Conservation (phyloP, 2,888 invertebrate genomes). For the Leptopilina syphax region DNA sequence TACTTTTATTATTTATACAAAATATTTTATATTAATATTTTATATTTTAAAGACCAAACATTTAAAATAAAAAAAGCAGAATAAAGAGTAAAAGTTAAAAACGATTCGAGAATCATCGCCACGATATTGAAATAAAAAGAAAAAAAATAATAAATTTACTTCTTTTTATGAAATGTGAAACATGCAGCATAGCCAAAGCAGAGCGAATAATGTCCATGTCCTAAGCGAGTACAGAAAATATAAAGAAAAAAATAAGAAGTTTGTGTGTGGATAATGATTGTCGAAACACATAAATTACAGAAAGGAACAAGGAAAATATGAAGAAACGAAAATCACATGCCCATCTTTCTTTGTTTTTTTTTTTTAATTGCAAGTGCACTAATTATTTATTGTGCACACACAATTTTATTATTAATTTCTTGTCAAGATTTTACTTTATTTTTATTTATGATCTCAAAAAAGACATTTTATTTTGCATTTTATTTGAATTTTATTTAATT, state of each 20-base stretch:
- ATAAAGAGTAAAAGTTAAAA: not conserved
- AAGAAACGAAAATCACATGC: conserved; percentile 48
- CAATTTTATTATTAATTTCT: conserved; percentile 27
- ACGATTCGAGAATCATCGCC: too few relatives aligned
- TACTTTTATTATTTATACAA: too few relatives aligned
- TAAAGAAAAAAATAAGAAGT: conserved; percentile 9
- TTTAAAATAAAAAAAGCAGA: conserved; percentile 9
- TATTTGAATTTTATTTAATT: too few relatives aligned
- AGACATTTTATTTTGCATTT: too few relatives aligned
- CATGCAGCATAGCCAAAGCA: conserved; percentile 75
- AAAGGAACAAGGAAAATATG: conserved; percentile 24
- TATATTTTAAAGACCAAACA: too few relatives aligned
- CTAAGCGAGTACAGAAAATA: conserved; percentile 42
- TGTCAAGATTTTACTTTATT: not conserved
- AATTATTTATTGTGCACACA: conserved; percentile 33
- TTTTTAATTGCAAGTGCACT: conserved; percentile 44
- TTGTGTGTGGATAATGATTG: conserved; percentile 42
- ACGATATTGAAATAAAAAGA: too few relatives aligned
- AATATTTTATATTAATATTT: too few relatives aligned
- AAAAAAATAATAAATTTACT: not conserved
- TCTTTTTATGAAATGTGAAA: conserved; percentile 42
- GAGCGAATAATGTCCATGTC: conserved; percentile 46
- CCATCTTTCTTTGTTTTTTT: conserved; percentile 37
- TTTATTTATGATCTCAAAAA: not conserved
- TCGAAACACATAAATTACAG: conserved; percentile 40